Evolutionary conservation across 1,140 invertebrate species (phyloP), one percentile per base, ranked within the genome.

Genomic region (Drosophila asahinai): DNA sequence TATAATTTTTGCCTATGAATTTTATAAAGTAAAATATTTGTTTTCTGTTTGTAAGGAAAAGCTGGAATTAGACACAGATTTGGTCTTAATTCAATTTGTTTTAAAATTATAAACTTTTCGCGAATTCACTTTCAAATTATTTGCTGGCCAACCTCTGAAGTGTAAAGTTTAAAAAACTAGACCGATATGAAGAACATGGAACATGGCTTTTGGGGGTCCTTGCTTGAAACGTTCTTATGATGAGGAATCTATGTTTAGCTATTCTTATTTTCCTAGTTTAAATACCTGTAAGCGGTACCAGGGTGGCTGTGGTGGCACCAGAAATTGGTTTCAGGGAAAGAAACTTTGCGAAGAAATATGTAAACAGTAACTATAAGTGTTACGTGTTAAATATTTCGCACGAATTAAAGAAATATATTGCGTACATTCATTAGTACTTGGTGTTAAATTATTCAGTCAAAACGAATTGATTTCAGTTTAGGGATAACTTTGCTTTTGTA

Each of bases 221-320:
- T 36, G 30, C 11, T 14, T 2, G 22, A 40, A 11, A 12, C 36
- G 3, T 11, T 33, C 30, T 33, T 9, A n/a, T 22, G 1, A 30
- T 30, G 6, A 30, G 27, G 6, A 30, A 30, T 6, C 0, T 30
- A 15, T 9, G 3, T 95, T 95, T 12, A 95, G 94, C n/a, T 98
- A 96, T 96, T 97, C 97, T 92, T 98, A 97, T 87, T 96, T 98
- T 83, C 86, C 93, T 1, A 94, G 94, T 2, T 93, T 94, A 19
- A 95, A 96, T 81, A 94, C 95, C 22, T 97, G 97, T 78, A 94
- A 22, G 2, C 22, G 0, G 22, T 25, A 25, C 22, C 22, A 25
- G 22, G 22, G 22, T 25, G 3, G 22, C 22, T 25, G 22, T 25
- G 22, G 22, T 25, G 22, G 22, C 22, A 25, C 22, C 22, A 25